Conservation (phyloP, 1,140 invertebrate genomes). For the Eriocheir sinensis region DNA sequence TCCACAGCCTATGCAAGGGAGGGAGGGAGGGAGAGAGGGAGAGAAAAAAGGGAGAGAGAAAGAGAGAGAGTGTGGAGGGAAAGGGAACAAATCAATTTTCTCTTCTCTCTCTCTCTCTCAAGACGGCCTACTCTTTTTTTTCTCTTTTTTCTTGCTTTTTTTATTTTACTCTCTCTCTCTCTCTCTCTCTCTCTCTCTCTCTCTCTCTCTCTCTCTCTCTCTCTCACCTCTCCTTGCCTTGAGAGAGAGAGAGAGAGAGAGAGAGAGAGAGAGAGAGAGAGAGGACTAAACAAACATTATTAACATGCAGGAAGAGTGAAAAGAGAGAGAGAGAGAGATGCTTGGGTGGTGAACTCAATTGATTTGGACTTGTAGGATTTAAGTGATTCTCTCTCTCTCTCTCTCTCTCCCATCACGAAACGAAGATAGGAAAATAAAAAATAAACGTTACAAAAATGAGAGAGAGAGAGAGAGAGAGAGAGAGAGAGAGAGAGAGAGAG, state of each 20-base stretch:
- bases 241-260: background rate
- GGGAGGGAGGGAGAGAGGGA: background rate
- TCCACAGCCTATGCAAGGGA: background rate
- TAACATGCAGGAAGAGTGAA: slow-evolving; percentile 41
- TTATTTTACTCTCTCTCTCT: too few species aligned
- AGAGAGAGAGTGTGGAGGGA: background rate
- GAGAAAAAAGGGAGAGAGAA: background rate
- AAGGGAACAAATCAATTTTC: too few species aligned
- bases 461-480: background rate
- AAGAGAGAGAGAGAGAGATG: slow-evolving; percentile 42
- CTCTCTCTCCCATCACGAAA: background rate
- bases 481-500: background rate
- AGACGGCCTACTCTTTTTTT: too few species aligned
- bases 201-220: too few species aligned
- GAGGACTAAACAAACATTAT: background rate
- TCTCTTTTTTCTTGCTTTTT: too few species aligned
- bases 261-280: slow-evolving; percentile 3
- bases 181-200: too few species aligned
- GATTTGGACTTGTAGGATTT: slow-evolving; percentile 33
- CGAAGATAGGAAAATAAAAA: background rate
- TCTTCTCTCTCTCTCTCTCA: too few species aligned
- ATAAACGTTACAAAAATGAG: too few species aligned
- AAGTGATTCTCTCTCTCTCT: slow-evolving; percentile 13
- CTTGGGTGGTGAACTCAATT: slow-evolving; percentile 36
- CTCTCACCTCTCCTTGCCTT: too few species aligned